phyloP scores from a whole-genome alignment of 2,888 invertebrate genomes.

The Athalia cordata region DNA sequence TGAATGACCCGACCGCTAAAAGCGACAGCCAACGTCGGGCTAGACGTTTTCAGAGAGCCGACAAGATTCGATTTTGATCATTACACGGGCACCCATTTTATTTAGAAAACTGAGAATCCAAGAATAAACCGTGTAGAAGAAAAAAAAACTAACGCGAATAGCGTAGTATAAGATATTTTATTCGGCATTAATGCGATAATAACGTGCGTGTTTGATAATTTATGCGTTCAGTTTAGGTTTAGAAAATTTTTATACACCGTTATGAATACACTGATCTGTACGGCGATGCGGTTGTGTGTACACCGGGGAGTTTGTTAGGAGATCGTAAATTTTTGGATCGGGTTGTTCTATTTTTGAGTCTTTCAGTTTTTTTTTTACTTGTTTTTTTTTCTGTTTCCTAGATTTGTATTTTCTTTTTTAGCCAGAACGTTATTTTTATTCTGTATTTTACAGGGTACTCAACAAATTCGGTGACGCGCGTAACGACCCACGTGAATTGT shows the following conservation, averaged over 20 bases:
- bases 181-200: slow-evolving; percentile 6
- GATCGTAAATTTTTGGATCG: slow-evolving; percentile 10
- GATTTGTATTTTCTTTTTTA: too few relatives aligned
- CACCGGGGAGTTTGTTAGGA: slow-evolving; percentile 3
- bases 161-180: neutral
- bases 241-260: slow-evolving; percentile 2
- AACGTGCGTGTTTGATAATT: neutral
- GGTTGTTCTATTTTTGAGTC: too few relatives aligned
- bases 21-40: too few relatives aligned
- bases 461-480: slow-evolving; percentile 5
- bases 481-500: slow-evolving; percentile 1
- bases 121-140: neutral
- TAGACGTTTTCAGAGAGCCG: too few relatives aligned
- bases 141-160: neutral
- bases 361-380: neutral
- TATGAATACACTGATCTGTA: neutral
- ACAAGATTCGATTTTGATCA: too few relatives aligned
- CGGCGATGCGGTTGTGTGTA: slow-evolving; percentile 9
- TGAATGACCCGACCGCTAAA: too few relatives aligned
- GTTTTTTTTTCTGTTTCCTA: neutral
- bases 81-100: too few relatives aligned
- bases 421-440: too few relatives aligned
- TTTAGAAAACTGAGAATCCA: too few relatives aligned
- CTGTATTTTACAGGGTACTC: neutral
- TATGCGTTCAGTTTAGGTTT: neutral